phyloP scores from a whole-genome alignment of 2,797 vertebrate genomes.

The Thripadectes ignobilis region DNA sequence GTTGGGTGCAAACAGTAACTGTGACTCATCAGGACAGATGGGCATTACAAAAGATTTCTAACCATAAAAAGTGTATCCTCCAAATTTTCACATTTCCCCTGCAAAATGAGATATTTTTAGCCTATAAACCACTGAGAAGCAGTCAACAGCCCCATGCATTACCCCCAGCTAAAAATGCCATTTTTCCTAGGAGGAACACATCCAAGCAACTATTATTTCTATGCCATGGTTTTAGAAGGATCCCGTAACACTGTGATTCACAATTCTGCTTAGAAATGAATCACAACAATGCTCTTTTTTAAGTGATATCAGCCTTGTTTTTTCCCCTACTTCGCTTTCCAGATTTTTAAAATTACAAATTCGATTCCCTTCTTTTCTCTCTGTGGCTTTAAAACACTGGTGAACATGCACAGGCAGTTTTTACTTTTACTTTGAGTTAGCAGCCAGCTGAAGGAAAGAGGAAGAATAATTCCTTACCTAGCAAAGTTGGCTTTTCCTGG shows the following conservation, averaged over 20 bases:
- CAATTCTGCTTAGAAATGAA: background rate
- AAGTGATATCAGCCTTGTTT: background rate
- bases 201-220: background rate
- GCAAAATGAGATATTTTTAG: background rate
- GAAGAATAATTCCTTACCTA: constrained; percentile 81
- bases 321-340: background rate
- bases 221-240: background rate
- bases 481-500: constrained; percentile 87
- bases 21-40: background rate
- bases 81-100: background rate
- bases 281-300: background rate
- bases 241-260: background rate
- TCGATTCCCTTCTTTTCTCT: background rate
- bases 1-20: background rate
- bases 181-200: background rate
- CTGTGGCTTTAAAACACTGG: background rate
- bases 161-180: background rate
- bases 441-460: background rate
- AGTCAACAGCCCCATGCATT: background rate
- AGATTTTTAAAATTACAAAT: background rate
- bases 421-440: background rate
- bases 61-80: background rate
- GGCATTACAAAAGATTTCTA: background rate
- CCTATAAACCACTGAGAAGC: background rate
- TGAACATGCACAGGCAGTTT: background rate